Evolutionary conservation across 2,113 vertebrate genomes (phyloP).

Genomic region (Entelurus aequoreus): DNA sequence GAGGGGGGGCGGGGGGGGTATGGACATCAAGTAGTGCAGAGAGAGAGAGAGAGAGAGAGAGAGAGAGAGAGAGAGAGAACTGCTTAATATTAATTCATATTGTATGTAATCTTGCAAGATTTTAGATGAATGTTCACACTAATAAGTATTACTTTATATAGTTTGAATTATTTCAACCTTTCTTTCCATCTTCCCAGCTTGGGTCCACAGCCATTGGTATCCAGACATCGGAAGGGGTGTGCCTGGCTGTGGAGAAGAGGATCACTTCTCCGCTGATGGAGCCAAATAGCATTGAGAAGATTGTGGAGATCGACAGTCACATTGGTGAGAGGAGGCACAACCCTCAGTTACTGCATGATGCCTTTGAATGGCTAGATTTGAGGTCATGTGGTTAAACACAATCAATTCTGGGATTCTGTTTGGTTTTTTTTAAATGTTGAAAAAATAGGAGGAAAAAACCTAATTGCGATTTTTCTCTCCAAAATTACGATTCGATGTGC

Average conservation of each 20-base stretch:
- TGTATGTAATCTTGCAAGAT: not conserved
- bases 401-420: too few species aligned
- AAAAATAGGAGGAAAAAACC: too few species aligned
- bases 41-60: too few species aligned
- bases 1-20: too few species aligned
- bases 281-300: slow-evolving; percentile 98
- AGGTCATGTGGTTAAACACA: too few species aligned
- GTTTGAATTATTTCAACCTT: not conserved
- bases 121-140: not conserved
- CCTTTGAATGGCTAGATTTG: not conserved
- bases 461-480: too few species aligned
- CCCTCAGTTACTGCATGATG: not conserved
- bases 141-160: not conserved
- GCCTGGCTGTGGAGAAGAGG: slow-evolving; percentile 96
- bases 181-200: slow-evolving; percentile 69
- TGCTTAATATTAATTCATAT: not conserved
- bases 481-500: too few species aligned
- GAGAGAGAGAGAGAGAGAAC: too few species aligned
- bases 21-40: too few species aligned
- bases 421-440: too few species aligned
- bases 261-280: slow-evolving; percentile 98
- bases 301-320: slow-evolving; percentile 95
- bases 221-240: slow-evolving; percentile 94
- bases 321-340: slow-evolving; percentile 75
- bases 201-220: slow-evolving; percentile 98